Percentiles rank a stretch among this genome's conserved stretches.
Evolutionary conservation across 92 coral and sea anemone species (phyloP).

Genomic region (Metridium senile): DNA sequence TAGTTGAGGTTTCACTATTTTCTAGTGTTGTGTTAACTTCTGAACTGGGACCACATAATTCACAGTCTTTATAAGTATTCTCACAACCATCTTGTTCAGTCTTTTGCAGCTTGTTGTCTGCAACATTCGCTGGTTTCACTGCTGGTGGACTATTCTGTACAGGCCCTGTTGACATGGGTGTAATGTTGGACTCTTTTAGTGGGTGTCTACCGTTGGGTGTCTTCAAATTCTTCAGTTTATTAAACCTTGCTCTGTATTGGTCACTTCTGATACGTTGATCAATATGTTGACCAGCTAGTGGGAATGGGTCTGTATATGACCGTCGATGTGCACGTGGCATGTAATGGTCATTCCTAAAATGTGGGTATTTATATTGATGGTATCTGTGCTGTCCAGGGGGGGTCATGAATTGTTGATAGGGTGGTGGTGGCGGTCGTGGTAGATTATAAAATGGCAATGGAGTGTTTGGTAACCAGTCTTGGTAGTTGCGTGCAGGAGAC

Average conservation of each 20-base stretch:
- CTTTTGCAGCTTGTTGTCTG: neutral
- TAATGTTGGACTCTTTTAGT: neutral
- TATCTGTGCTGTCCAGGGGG: neutral
- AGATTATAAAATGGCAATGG: conserved; percentile 29
- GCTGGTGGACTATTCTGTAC: neutral
- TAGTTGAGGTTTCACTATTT: neutral
- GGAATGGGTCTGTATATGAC: conserved; percentile 8
- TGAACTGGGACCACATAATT: neutral
- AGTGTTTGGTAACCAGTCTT: neutral
- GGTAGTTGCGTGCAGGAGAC: neutral
- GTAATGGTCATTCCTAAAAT: neutral
- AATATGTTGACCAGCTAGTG: neutral
- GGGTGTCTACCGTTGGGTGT: neutral
- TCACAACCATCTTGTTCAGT: neutral
- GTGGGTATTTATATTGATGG: neutral
- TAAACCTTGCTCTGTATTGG: conserved; percentile 4
- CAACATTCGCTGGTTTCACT: neutral
- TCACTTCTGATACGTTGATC: neutral
- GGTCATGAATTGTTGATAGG: neutral
- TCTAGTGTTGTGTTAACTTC: neutral
- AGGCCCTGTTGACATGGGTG: too few species aligned
- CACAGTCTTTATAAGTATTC: conserved; percentile 3
- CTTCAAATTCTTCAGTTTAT: neutral
- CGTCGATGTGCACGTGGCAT: neutral
- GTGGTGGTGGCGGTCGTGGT: conserved; percentile 26